Base-by-base conservation (phyloP, 2,797 vertebrate genomes). In the Vespertilio murinus region DNA sequence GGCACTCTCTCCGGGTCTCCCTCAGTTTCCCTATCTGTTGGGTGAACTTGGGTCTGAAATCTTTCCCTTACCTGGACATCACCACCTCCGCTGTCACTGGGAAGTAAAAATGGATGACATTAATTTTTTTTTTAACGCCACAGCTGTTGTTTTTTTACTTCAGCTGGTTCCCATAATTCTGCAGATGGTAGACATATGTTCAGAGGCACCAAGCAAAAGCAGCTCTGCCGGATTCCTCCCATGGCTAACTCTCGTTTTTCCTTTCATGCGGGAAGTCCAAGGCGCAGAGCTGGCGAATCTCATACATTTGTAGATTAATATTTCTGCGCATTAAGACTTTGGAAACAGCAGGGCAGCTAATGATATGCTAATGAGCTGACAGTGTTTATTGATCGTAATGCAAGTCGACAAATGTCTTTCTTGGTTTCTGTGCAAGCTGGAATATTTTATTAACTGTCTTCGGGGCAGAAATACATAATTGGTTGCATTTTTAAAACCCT, bases 121-220 rank as follows among this genome's bases (percentile, higher is more conserved):
- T 98, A 97, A 97, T 96, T 96, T 59, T 56, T 96, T 59, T 56
- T 59, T 38, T 79, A 61, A 65, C 97, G 95, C 93, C 91, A 92
- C 98, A 98, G 97, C 98, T 98, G 98, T 95, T 98, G 88, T 95
- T 96, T 97, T 78, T 42, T 61, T 30, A 97, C 81, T 96, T 98
- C 98, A 98, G 96, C 98, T 98, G 98, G 91, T 97, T 97, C 96
- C 93, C 88, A 90, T 97, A 96, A 97, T 98, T 97, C 97, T 78
- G 79, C 98, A 98, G 98, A 98, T 98, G 98, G 98, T 96, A 98
- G 98, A 97, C 98, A 98, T 98, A 98, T 98, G 98, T 97, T 98
- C 98, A 98, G 97, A 93, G 97, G 95, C 97, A 78, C 84, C 70
- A 28, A 95, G 96, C 88, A 97, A 95, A 93, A 94, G 73, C 88